Conservation (phyloP, 2,888 invertebrate species). For the Cryptocephalus primarius region DNA sequence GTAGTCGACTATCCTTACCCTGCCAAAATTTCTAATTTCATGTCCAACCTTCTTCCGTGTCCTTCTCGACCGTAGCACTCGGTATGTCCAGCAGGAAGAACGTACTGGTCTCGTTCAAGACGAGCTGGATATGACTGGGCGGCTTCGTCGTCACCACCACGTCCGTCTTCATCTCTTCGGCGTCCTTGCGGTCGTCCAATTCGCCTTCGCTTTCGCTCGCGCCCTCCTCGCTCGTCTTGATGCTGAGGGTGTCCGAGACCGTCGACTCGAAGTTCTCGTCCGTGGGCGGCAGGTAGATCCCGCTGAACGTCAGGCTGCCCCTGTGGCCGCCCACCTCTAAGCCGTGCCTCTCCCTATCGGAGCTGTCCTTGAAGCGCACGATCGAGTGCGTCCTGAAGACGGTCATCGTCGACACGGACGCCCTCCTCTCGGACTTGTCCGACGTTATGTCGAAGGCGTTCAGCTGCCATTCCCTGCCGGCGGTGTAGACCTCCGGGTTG, state of each 20-base stretch:
- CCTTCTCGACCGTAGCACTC: constrained; percentile 49
- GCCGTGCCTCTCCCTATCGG: constrained; percentile 4
- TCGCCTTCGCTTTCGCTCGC: neutral
- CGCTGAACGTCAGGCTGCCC: constrained; percentile 3
- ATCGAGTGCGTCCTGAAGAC: constrained; percentile 10
- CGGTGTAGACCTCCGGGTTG: constrained; percentile 26
- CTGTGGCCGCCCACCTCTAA: neutral
- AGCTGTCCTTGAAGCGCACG: constrained; percentile 7
- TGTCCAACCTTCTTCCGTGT: constrained; percentile 41
- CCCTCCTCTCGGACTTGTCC: neutral
- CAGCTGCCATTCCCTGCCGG: constrained; percentile 28
- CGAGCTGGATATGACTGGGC: constrained; percentile 49
- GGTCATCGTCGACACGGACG: neutral
- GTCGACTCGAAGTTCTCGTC: neutral
- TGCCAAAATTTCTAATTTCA: neutral
- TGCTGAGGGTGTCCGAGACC: neutral
- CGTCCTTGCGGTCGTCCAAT: neutral
- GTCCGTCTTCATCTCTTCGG: constrained; percentile 1
- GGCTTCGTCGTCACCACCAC: constrained; percentile 19
- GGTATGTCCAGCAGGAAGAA: constrained; percentile 52
- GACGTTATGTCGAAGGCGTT: constrained; percentile 14
- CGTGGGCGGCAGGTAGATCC: neutral
- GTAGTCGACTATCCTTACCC: too few species aligned
- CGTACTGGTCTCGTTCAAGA: constrained; percentile 58
- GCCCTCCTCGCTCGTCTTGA: neutral